These are phyloP conservation scores for Uloborus plumipes DNA, from an alignment of 2,888 invertebrate species.

Conservation along the genomic window DNA sequence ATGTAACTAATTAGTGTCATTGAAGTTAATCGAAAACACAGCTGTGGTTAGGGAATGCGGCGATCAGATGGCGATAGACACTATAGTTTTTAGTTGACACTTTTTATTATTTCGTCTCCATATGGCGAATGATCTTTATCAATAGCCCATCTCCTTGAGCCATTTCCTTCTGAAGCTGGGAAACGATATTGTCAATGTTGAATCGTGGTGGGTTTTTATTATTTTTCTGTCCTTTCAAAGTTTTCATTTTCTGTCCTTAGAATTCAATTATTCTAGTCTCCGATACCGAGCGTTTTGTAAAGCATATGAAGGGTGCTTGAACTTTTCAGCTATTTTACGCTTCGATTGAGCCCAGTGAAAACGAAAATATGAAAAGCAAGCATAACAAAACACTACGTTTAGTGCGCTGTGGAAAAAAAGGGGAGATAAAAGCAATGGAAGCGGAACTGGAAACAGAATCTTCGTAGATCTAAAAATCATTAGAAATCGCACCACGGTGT, in stretches of 20 bases:
- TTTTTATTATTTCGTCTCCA: no score
- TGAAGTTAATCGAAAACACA: no score
- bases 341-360: slow-evolving; percentile 7
- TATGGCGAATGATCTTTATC: no score
- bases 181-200: no score
- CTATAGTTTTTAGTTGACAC: no score
- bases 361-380: slow-evolving; percentile 8
- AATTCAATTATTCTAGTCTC: neutral
- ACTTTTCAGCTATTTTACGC: slow-evolving; percentile 27
- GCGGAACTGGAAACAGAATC: slow-evolving; percentile 20
- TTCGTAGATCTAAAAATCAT: slow-evolving; percentile 5
- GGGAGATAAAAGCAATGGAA: slow-evolving; percentile 6
- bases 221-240: no score
- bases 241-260: neutral
- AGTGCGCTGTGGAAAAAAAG: slow-evolving; percentile 6
- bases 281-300: neutral
- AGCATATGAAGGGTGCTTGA: slow-evolving; percentile 20
- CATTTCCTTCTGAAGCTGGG: no score
- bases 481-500: slow-evolving; percentile 22
- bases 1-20: no score
- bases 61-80: no score
- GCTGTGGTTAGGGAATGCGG: no score
- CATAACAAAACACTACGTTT: slow-evolving; percentile 24
- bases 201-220: no score
- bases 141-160: no score